Conservation (phyloP, 2,888 invertebrate species). For the Linnaemya vulpina region DNA sequence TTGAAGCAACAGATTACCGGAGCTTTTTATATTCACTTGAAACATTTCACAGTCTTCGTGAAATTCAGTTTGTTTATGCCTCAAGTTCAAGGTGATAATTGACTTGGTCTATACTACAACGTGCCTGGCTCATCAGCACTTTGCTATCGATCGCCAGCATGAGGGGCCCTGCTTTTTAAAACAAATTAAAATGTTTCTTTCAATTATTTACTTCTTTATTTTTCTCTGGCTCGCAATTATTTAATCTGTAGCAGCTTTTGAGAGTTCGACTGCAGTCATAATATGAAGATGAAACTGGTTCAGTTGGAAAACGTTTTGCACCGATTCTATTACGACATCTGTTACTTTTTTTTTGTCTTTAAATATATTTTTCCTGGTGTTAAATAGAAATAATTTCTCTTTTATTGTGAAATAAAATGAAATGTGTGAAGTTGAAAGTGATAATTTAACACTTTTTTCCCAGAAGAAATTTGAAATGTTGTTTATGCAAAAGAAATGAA, state of each 20-base stretch:
- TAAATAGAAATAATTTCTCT: slow-evolving; percentile 66
- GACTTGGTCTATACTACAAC: slow-evolving; percentile 44
- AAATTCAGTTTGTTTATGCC: slow-evolving; percentile 38
- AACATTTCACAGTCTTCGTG: not conserved
- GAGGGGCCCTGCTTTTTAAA: not conserved
- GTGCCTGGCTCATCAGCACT: slow-evolving; percentile 68
- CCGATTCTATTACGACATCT: slow-evolving; percentile 67
- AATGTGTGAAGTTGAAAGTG: slow-evolving; percentile 61
- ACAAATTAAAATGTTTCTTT: not conserved
- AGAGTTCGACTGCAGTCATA: not conserved
- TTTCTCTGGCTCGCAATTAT: slow-evolving; percentile 4
- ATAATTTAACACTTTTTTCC: not conserved
- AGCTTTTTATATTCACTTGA: slow-evolving; percentile 67
- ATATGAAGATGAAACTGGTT: slow-evolving; percentile 54
- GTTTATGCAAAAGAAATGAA: not conserved
- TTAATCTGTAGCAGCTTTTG: not conserved
- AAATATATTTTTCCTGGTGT: slow-evolving; percentile 44
- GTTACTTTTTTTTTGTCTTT: not conserved
- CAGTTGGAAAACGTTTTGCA: slow-evolving; percentile 62
- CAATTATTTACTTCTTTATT: slow-evolving; percentile 12
- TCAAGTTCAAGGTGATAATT: slow-evolving; percentile 74
- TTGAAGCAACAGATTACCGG: not conserved
- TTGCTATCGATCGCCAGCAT: slow-evolving; percentile 30
- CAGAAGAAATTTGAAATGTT: slow-evolving; percentile 22
- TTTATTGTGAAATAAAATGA: slow-evolving; percentile 68